phyloP scores from a whole-genome alignment of 2,797 vertebrate species.

The Malurus splendens region DNA sequence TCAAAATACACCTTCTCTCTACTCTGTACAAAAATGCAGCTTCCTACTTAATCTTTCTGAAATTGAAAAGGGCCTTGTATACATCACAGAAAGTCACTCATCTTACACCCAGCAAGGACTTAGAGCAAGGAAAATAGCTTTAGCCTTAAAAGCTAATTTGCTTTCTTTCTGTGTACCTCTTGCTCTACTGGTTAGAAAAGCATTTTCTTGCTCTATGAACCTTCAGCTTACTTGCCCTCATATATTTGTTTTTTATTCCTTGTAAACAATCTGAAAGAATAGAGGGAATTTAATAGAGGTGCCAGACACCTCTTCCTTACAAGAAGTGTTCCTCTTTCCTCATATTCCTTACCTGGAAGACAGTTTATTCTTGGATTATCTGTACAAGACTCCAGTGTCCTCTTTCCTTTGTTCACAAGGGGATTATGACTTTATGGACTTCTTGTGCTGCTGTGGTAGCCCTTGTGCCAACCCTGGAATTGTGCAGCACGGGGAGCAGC shows the following conservation, averaged over 20 bases:
- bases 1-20: neutral
- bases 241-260: neutral
- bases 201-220: neutral
- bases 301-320: neutral
- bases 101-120: neutral
- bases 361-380: neutral
- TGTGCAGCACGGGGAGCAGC: neutral
- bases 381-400: accelerated
- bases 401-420: neutral
- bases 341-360: neutral
- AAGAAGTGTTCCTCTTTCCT: neutral
- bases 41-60: neutral
- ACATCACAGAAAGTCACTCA: neutral
- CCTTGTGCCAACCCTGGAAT: neutral
- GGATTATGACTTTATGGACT: neutral
- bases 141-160: neutral
- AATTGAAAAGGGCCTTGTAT: neutral
- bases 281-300: neutral
- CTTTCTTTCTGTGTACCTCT: neutral
- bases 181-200: neutral
- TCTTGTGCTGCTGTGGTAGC: neutral
- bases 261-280: neutral
- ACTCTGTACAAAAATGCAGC: neutral
- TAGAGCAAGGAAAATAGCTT: neutral
- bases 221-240: neutral